phyloP scores from a whole-genome alignment of 2,797 vertebrate species.

The Peromyscus attwateri region DNA sequence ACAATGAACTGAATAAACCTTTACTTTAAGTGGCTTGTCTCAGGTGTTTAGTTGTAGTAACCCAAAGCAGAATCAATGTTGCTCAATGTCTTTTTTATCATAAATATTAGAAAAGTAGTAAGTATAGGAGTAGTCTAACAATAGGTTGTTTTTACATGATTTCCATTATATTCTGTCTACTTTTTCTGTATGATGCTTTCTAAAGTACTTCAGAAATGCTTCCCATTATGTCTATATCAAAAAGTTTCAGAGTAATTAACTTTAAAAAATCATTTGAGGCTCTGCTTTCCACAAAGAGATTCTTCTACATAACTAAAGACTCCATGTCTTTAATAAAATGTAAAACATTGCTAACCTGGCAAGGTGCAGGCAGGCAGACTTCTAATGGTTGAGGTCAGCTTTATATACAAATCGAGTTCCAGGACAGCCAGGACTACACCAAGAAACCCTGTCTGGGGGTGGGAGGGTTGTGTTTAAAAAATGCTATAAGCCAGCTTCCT shows the following conservation, averaged over 20 bases:
- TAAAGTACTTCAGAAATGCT: slow-evolving; percentile 39
- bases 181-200: slow-evolving; percentile 4
- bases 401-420: neutral
- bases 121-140: neutral
- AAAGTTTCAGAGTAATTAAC: slow-evolving; percentile 14
- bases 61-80: neutral
- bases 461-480: neutral
- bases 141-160: neutral
- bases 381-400: neutral
- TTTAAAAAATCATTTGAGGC: neutral
- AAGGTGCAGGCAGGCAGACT: neutral
- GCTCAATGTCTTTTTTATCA: slow-evolving; percentile 54
- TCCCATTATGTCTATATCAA: slow-evolving; percentile 12
- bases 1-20: neutral
- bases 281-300: neutral
- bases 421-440: neutral
- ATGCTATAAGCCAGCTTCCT: neutral
- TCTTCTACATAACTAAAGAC: neutral
- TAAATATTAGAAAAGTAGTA: slow-evolving; percentile 44
- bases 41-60: neutral
- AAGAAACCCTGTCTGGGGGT: neutral
- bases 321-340: neutral
- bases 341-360: neutral
- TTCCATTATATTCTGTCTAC: neutral
- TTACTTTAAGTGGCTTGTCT: neutral